phyloP scores from a whole-genome alignment of 2,888 invertebrate genomes.

The Rhagophthalmus giganteus region DNA sequence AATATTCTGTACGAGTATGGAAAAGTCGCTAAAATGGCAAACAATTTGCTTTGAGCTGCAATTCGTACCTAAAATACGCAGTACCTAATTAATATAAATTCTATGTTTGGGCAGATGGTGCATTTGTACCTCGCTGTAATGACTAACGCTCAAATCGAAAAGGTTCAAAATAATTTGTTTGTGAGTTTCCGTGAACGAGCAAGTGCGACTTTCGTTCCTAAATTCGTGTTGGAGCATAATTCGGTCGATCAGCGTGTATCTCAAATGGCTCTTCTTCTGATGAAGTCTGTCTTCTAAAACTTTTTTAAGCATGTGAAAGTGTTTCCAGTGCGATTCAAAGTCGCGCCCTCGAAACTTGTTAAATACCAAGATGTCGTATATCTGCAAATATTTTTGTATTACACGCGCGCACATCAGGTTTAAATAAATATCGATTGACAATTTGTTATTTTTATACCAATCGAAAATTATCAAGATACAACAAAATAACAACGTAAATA shows the following conservation, averaged over 20 bases:
- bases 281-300: slow-evolving; percentile 66
- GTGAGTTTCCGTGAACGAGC: slow-evolving; percentile 64
- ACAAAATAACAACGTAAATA: background rate
- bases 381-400: too few species aligned
- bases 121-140: slow-evolving; percentile 72
- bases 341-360: slow-evolving; percentile 60
- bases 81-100: slow-evolving; percentile 6
- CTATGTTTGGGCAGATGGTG: too few species aligned
- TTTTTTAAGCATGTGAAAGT: slow-evolving; percentile 65
- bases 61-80: slow-evolving; percentile 61
- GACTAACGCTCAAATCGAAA: slow-evolving; percentile 64
- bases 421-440: too few species aligned
- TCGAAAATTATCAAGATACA: too few species aligned
- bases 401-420: too few species aligned
- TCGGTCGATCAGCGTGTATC: slow-evolving; percentile 68
- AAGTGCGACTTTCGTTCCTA: slow-evolving; percentile 54
- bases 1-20: slow-evolving; percentile 72
- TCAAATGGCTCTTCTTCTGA: slow-evolving; percentile 62
- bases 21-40: slow-evolving; percentile 65
- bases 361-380: slow-evolving; percentile 67
- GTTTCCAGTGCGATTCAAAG: slow-evolving; percentile 68
- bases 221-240: slow-evolving; percentile 68
- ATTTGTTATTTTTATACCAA: slow-evolving; percentile 10
- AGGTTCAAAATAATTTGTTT: slow-evolving; percentile 64
- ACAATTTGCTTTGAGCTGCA: slow-evolving; percentile 68